Evolutionary conservation across 92 coral and sea anemone genomes (phyloP).

Genomic region (Metridium senile): DNA sequence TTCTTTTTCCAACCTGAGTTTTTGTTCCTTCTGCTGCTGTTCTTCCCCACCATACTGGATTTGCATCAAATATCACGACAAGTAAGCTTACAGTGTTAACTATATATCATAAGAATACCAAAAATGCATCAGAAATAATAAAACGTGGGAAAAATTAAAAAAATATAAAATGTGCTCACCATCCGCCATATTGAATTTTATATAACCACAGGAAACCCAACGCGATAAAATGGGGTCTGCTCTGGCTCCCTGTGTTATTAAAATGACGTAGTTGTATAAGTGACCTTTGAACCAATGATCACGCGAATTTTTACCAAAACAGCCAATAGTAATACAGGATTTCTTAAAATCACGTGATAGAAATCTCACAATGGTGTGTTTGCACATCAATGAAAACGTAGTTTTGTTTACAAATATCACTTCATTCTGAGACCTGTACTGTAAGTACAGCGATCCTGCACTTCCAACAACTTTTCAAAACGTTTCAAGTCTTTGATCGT

Average conservation of each 20-base stretch:
- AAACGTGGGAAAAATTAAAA: not conserved
- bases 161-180: conserved; percentile 50
- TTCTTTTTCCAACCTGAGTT: conserved; percentile 17
- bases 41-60: conserved; percentile 95
- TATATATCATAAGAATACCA: conserved; percentile 27
- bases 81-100: conserved; percentile 69
- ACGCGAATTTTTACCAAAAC: conserved; percentile 13
- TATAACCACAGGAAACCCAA: conserved; percentile 21
- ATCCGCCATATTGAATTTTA: conserved; percentile 84
- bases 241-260: not conserved
- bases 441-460: conserved; percentile 22
- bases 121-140: not conserved
- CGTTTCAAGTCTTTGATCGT: not conserved
- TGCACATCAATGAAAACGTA: not conserved
- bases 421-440: conserved; percentile 46
- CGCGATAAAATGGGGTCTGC: not conserved
- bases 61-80: conserved; percentile 86
- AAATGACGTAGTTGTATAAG: not conserved
- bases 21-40: conserved; percentile 56
- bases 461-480: not conserved
- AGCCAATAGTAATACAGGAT: conserved; percentile 27
- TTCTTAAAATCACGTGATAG: conserved; percentile 25
- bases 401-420: conserved; percentile 18
- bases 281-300: conserved; percentile 29
- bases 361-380: conserved; percentile 24